These are phyloP conservation scores for Sebastes cheni DNA, from an alignment of 2,797 vertebrate genomes.

Conservation along the genomic window DNA sequence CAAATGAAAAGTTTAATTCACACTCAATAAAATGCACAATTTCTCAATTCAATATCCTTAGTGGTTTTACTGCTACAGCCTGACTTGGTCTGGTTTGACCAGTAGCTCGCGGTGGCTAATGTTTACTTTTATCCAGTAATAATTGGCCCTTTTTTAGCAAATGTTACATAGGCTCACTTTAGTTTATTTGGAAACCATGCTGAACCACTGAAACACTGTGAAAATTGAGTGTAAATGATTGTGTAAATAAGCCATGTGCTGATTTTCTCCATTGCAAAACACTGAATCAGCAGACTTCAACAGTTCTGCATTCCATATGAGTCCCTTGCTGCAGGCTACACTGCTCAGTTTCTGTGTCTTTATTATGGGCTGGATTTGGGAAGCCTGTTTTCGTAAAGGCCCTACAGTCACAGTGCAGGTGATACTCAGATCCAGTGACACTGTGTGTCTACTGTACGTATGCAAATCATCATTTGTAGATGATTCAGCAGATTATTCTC, in stretches of 20 bases:
- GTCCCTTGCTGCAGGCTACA: not conserved
- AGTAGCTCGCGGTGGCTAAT: not conserved
- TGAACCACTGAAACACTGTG: not conserved
- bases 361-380: not conserved
- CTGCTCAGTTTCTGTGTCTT: not conserved
- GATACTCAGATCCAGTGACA: not conserved
- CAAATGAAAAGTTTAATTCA: no score
- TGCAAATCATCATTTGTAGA: not conserved
- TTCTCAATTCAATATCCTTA: not conserved
- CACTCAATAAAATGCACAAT: not conserved
- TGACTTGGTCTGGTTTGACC: not conserved
- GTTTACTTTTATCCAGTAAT: not conserved
- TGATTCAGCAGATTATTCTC: not conserved
- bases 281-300: constrained; percentile 36
- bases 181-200: not conserved
- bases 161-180: not conserved
- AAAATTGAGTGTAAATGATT: constrained; percentile 16
- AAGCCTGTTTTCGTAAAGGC: not conserved
- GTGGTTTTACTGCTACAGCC: not conserved
- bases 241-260: constrained; percentile 22
- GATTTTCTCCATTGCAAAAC: constrained; percentile 12
- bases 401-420: not conserved
- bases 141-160: not conserved
- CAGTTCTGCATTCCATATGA: constrained; percentile 6
- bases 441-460: no score